These are phyloP conservation scores for Microctenopoma lineatum DNA, from an alignment of 2,797 vertebrate genomes.

Conservation along the genomic window DNA sequence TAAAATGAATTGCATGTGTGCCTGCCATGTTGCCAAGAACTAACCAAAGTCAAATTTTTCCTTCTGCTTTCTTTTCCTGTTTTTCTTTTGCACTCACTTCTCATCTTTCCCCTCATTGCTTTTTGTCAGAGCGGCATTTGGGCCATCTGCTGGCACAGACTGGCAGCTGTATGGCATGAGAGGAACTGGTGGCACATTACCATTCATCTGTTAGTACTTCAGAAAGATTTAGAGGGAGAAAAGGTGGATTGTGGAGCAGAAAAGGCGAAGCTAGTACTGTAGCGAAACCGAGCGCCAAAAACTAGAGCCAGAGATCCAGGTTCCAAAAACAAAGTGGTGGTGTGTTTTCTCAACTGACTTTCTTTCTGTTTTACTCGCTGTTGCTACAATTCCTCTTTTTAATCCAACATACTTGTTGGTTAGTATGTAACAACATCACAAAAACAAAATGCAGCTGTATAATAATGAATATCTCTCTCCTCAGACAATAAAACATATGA, in stretches of 20 bases:
- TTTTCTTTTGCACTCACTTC: constrained; percentile 49
- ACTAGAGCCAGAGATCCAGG: constrained; percentile 60
- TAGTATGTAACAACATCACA: constrained; percentile 38
- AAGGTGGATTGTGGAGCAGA: constrained; percentile 51
- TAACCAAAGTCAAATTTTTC: constrained; percentile 59
- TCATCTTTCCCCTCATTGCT: constrained; percentile 42
- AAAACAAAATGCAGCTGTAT: constrained; percentile 12
- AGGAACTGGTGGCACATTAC: constrained; percentile 59
- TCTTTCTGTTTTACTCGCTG: constrained; percentile 25
- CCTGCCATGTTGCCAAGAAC: constrained; percentile 49
- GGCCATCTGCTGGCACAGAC: constrained; percentile 54
- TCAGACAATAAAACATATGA: constrained; percentile 1
- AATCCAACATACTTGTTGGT: constrained; percentile 14
- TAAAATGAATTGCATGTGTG: constrained; percentile 67
- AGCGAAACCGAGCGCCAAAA: constrained; percentile 58
- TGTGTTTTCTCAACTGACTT: constrained; percentile 58
- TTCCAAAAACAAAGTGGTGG: constrained; percentile 74
- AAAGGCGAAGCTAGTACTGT: constrained; percentile 33
- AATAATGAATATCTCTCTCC: constrained; percentile 17
- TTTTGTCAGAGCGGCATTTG: constrained; percentile 42
- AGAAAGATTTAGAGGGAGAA: constrained; percentile 47
- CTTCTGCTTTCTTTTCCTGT: constrained; percentile 36
- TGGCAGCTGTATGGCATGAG: constrained; percentile 50
- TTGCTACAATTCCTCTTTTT: constrained; percentile 25
- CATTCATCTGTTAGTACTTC: constrained; percentile 59